A percentile compares a stretch with the other conserved stretches of the same genome.
These are phyloP conservation scores for Melieria omissa DNA, from an alignment of 2,888 invertebrate genomes.

Conservation along the genomic window DNA sequence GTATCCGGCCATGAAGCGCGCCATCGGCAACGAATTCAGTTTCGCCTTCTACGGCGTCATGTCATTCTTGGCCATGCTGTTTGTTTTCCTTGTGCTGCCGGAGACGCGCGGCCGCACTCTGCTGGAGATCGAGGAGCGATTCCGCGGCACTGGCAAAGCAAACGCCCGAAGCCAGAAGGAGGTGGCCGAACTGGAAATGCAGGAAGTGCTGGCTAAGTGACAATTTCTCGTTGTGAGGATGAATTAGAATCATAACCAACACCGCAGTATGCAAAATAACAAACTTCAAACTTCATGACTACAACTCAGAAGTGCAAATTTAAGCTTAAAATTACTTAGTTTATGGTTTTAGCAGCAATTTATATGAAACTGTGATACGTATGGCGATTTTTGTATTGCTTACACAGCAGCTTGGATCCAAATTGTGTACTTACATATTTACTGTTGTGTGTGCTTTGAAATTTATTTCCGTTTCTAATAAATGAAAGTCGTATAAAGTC, in stretches of 20 bases:
- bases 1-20: constrained; percentile 72
- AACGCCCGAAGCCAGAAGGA: constrained; percentile 30
- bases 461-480: no score
- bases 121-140: constrained; percentile 74
- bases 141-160: constrained; percentile 47
- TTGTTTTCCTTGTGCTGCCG: constrained; percentile 73
- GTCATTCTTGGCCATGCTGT: constrained; percentile 71
- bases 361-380: not conserved
- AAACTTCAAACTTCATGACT: not conserved
- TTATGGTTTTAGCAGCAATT: not conserved
- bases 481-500: no score
- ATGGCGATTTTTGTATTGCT: not conserved
- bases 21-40: constrained; percentile 72
- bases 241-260: no score
- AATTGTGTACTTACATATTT: no score
- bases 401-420: no score
- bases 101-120: constrained; percentile 78
- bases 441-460: no score
- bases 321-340: not conserved
- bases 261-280: not conserved
- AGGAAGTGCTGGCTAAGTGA: constrained; percentile 48
- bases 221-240: not conserved
- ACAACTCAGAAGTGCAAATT: not conserved
- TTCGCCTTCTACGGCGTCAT: constrained; percentile 73
- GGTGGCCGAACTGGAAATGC: constrained; percentile 52